Base-by-base conservation (phyloP, 2,888 invertebrate genomes). In the Microctonus hyperodae region DNA sequence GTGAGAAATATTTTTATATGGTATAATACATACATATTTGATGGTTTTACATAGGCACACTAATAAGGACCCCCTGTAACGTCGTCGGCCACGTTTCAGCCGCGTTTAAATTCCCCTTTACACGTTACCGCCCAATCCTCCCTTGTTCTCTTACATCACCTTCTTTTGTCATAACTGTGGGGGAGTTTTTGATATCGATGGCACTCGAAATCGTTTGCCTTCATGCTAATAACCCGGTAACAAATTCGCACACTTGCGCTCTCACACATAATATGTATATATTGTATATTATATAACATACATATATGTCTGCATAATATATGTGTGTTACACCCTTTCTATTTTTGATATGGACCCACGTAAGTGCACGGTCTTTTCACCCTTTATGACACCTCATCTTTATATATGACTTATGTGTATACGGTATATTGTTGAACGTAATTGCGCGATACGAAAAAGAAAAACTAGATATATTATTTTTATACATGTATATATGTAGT, bases 161-260 rank as follows among this genome's bases (percentile, higher is more conserved):
- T n/a, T 11, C 16, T 65, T 40, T 55, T 44, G 58, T 50, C 67
- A 31, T 61, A 67, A 62, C 68, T 51, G 33, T 28, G 37, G 51
- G 64, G 62, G n/a, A 66, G 65, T 63, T 31, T 25, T 35, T 44
- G 51, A 73, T 78, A 80, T 79, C 77, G 74, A 78, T 76, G 75
- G 72, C 76, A 75, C 75, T 77, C 74, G 74, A 77, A 74, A 78
- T 73, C 74, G 72, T 75, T 79, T 74, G 76, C 76, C 75, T 76
- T 74, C 76, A 77, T 79, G 76, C 78, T 81, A 81, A 81, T 81
- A 81, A 81, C 74, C 75, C 68, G 70, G 70, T 73, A 77, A 78
- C 78, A 76, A 75, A 72, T 25, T 55, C 61, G 74, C 81, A 81
- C 78, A 79, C 76, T 78, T 71, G 74, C 64, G 75, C 74, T 81